phyloP scores from a whole-genome alignment of 2,113 vertebrate genomes.

The Kryptolebias marmoratus region DNA sequence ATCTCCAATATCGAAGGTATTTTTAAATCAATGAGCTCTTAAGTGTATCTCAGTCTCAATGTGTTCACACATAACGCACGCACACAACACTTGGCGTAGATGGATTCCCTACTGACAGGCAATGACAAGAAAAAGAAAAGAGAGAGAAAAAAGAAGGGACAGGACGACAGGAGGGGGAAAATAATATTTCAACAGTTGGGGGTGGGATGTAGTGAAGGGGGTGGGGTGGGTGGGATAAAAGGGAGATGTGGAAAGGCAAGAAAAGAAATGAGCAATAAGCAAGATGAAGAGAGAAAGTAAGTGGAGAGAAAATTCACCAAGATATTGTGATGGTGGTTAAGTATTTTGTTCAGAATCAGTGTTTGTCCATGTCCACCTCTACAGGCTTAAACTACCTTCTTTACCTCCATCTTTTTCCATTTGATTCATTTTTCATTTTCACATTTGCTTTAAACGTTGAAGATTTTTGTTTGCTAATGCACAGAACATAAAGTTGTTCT shows the following conservation, averaged over 20 bases:
- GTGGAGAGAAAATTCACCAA: slow-evolving; percentile 42
- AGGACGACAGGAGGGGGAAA: slow-evolving; percentile 67
- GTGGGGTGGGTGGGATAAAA: slow-evolving; percentile 39
- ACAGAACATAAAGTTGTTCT: background rate
- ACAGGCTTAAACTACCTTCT: slow-evolving; percentile 41
- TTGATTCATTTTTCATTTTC: slow-evolving; percentile 5
- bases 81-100: slow-evolving; percentile 70
- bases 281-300: slow-evolving; percentile 52
- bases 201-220: slow-evolving; percentile 22
- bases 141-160: slow-evolving; percentile 50
- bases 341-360: slow-evolving; percentile 37
- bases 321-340: slow-evolving; percentile 50
- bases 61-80: slow-evolving; percentile 64
- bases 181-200: slow-evolving; percentile 77
- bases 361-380: slow-evolving; percentile 60
- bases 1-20: slow-evolving; percentile 81
- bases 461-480: background rate
- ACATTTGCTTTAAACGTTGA: background rate
- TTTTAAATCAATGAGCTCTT: slow-evolving; percentile 83
- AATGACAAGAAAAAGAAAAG: slow-evolving; percentile 78
- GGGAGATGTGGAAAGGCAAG: slow-evolving; percentile 56
- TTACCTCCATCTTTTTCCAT: slow-evolving; percentile 17
- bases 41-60: slow-evolving; percentile 79
- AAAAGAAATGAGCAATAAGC: slow-evolving; percentile 69
- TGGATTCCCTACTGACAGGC: slow-evolving; percentile 78